Percentiles rank a stretch among this genome's conserved stretches.
phyloP scores from a whole-genome alignment of 2,888 invertebrate species.

The Pantelozetes paolii region DNA sequence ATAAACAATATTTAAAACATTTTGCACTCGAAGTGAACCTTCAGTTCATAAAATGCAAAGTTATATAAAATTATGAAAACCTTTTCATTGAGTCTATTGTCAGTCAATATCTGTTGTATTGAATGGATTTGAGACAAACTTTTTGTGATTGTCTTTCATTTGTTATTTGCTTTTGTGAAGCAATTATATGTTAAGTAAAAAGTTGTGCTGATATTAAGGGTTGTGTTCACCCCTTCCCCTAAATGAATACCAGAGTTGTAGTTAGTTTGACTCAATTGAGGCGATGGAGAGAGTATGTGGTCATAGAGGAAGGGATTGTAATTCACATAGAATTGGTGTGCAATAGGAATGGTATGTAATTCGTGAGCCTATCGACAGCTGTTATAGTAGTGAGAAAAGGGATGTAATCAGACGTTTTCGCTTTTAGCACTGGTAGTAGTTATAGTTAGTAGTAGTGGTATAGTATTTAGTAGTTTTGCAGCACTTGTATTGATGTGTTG shows the following conservation, averaged over 20 bases:
- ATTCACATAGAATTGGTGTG: not conserved
- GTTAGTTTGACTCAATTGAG: not conserved
- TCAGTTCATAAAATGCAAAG: no score
- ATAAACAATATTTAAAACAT: no score
- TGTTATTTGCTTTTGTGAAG: no score
- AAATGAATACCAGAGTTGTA: not conserved
- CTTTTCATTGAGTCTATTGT: no score
- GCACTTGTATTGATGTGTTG: conserved; percentile 29
- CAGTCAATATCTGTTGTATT: no score
- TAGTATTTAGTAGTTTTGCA: not conserved
- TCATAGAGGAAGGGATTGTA: not conserved
- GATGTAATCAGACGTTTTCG: conserved; percentile 11
- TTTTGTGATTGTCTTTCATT: no score
- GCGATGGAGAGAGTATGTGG: not conserved
- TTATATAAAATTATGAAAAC: no score
- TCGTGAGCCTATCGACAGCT: conserved; percentile 23
- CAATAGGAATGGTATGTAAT: conserved; percentile 5
- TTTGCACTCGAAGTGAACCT: not conserved
- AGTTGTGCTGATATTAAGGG: not conserved
- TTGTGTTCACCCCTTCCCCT: not conserved
- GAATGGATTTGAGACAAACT: no score
- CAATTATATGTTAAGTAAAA: no score
- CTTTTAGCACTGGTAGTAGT: not conserved
- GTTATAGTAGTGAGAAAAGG: conserved; percentile 10
- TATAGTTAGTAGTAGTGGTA: not conserved